These are phyloP conservation scores for Apocrypta bakeri DNA, from an alignment of 1,140 invertebrate genomes.

Conservation along the genomic window DNA sequence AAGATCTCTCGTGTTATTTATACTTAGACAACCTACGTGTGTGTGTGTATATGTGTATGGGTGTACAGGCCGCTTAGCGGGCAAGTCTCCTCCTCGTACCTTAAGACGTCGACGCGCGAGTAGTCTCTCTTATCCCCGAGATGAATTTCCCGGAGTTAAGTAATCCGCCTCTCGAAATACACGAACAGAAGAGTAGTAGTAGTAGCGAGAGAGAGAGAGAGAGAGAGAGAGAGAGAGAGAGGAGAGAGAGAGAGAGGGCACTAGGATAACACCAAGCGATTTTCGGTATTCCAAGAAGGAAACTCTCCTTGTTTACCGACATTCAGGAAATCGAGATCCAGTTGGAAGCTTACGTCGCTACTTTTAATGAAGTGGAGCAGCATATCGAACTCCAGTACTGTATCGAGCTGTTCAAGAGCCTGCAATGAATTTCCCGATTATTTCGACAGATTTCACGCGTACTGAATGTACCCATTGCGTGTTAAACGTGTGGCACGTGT, in stretches of 20 bases:
- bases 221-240: too few species aligned
- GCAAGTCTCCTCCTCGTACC: background rate
- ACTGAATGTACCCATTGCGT: too few species aligned
- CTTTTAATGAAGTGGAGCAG: too few species aligned
- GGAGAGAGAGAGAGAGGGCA: too few species aligned
- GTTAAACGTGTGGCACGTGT: too few species aligned
- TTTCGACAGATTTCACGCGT: too few species aligned
- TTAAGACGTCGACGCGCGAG: background rate
- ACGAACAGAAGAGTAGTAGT: background rate
- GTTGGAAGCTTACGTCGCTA: background rate
- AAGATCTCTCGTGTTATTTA: background rate
- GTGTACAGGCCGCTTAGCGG: background rate
- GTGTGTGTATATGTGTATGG: too few species aligned
- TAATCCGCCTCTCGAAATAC: background rate
- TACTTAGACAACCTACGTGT: background rate
- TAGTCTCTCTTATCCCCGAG: background rate
- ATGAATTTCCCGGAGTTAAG: conserved; percentile 1
- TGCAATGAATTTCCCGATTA: too few species aligned
- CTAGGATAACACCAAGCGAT: background rate
- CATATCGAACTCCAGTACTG: too few species aligned
- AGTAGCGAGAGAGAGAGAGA: too few species aligned
- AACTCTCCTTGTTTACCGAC: background rate
- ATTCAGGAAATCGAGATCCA: background rate
- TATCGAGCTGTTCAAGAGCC: too few species aligned
- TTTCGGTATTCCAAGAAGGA: background rate